Evolutionary conservation across 2,888 invertebrate genomes (phyloP).

Genomic region (Eilema sororculum): DNA sequence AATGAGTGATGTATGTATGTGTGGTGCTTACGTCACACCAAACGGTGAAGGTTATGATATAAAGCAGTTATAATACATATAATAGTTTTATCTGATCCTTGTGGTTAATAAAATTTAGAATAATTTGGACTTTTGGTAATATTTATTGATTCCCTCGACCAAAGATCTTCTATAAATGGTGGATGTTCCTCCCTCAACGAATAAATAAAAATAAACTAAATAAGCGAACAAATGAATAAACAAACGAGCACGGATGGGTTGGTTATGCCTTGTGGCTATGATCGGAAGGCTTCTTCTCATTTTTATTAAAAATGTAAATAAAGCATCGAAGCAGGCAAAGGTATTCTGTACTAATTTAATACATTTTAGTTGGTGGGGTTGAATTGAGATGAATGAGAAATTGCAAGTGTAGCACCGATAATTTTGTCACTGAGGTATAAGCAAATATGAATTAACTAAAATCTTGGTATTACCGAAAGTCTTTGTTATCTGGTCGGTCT

Average conservation of each 20-base stretch:
- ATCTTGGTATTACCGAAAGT: no score
- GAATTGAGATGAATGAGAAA: no score
- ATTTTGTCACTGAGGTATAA: no score
- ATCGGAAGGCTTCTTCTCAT: no score
- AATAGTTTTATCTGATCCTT: background rate
- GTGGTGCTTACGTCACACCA: background rate
- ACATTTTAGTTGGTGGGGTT: no score
- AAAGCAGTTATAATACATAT: background rate
- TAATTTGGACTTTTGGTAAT: background rate
- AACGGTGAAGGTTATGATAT: background rate
- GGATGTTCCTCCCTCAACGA: background rate
- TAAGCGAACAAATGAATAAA: constrained; percentile 2
- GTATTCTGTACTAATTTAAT: no score
- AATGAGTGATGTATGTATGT: no score
- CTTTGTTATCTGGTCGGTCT: no score
- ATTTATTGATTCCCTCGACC: background rate
- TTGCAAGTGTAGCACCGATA: no score
- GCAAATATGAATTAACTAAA: no score
- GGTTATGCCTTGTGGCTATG: background rate
- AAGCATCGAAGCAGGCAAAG: no score
- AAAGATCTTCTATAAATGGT: background rate
- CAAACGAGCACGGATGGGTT: background rate
- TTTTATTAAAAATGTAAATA: no score
- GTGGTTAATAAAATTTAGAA: background rate
- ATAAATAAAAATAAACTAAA: background rate